phyloP scores from a whole-genome alignment of 1,140 invertebrate species.

The Euura lappo region DNA sequence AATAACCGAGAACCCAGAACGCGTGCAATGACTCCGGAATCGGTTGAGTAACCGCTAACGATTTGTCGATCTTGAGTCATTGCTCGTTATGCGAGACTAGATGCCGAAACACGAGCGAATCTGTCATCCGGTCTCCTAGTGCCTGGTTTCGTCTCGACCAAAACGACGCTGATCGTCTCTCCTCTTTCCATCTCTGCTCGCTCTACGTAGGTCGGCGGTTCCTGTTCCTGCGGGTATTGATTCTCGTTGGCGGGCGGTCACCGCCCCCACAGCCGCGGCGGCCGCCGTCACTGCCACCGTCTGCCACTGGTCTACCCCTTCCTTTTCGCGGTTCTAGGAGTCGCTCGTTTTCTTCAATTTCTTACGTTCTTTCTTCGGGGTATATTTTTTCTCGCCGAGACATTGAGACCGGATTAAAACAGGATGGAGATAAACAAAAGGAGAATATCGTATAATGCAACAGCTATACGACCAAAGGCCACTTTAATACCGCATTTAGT shows the following conservation, averaged over 20 bases:
- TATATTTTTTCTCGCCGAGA: not conserved
- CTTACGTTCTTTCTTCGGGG: too few relatives aligned
- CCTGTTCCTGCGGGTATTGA: slow-evolving; percentile 63
- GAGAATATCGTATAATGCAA: too few relatives aligned
- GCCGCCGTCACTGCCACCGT: slow-evolving; percentile 57
- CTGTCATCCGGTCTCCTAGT: too few relatives aligned
- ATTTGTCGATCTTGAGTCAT: too few relatives aligned
- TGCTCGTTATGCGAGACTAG: too few relatives aligned
- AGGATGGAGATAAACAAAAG: too few relatives aligned
- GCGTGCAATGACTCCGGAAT: not conserved
- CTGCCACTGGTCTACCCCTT: slow-evolving; percentile 58
- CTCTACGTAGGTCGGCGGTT: slow-evolving; percentile 50
- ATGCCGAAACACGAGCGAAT: too few relatives aligned
- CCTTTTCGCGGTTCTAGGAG: slow-evolving; percentile 26
- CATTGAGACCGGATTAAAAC: not conserved
- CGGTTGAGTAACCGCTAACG: not conserved
- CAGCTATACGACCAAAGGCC: too few relatives aligned
- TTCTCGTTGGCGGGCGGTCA: slow-evolving; percentile 61
- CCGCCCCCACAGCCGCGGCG: slow-evolving; percentile 54
- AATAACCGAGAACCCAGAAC: not conserved
- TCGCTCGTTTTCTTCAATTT: too few relatives aligned
- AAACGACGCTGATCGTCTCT: slow-evolving; percentile 27
- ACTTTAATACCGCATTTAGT: too few relatives aligned
- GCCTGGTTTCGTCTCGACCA: slow-evolving; percentile 3
- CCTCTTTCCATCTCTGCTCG: slow-evolving; percentile 28